Evolutionary conservation across 1,140 invertebrate genomes (phyloP).

Genomic region (Delia radicum): DNA sequence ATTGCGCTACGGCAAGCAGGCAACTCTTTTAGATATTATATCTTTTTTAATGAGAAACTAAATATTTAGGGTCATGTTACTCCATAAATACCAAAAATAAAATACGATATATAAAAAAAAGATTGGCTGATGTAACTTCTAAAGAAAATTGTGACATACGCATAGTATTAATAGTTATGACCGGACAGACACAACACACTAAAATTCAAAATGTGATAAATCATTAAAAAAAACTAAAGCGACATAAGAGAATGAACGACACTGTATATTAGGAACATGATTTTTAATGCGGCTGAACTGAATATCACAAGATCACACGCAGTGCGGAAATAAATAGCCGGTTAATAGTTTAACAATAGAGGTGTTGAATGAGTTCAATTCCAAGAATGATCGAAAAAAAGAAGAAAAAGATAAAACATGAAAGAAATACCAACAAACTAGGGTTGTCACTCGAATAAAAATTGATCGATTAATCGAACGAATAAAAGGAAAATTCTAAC

Average conservation of each 20-base stretch:
- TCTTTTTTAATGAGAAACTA: not conserved
- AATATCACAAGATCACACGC: not conserved
- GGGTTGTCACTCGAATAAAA: too few relatives aligned
- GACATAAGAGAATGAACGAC: too few relatives aligned
- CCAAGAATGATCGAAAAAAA: not conserved
- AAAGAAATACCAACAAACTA: too few relatives aligned
- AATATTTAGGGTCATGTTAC: not conserved
- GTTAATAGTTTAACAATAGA: not conserved
- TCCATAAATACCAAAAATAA: not conserved
- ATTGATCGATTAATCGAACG: too few relatives aligned
- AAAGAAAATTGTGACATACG: slow-evolving; percentile 3
- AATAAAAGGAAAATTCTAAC: too few relatives aligned
- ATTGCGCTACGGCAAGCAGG: too few relatives aligned
- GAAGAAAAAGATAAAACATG: not conserved
- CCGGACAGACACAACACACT: not conserved
- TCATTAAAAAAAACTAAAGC: not conserved
- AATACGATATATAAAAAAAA: not conserved
- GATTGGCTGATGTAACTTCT: slow-evolving; percentile 18
- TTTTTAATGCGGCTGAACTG: not conserved
- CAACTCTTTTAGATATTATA: not conserved
- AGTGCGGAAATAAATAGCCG: slow-evolving; percentile 12
- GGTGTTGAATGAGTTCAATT: not conserved
- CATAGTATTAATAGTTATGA: not conserved
- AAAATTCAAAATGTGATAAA: not conserved
- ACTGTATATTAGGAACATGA: not conserved